A percentile compares a stretch with the other conserved stretches of the same genome.
phyloP scores from a whole-genome alignment of 2,797 vertebrate genomes.

The Hapalemur alaotrensis region DNA sequence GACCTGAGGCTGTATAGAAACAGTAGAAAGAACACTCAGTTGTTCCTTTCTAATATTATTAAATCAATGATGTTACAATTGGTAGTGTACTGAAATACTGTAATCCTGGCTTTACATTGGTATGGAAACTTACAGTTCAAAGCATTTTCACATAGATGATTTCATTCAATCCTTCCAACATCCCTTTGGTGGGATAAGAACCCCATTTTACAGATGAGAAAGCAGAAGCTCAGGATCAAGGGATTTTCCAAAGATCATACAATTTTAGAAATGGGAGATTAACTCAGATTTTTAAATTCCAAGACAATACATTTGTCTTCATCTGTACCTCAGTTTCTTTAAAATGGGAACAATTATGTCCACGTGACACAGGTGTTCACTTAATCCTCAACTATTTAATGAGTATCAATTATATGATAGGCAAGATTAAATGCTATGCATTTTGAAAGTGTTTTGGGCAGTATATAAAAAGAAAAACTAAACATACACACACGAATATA shows the following conservation, averaged over 20 bases:
- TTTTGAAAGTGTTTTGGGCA: neutral
- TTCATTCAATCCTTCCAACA: neutral
- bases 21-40: neutral
- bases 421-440: neutral
- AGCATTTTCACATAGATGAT: neutral
- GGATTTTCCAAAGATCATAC: neutral
- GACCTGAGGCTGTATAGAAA: neutral
- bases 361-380: neutral
- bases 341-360: neutral
- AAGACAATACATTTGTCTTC: neutral
- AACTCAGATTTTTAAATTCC: neutral
- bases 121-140: neutral
- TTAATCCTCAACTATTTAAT: slow-evolving; percentile 10
- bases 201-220: slow-evolving; percentile 16
- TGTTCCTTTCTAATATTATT: neutral
- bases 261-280: slow-evolving; percentile 24
- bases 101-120: neutral
- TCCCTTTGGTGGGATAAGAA: neutral
- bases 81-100: neutral
- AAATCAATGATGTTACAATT: neutral
- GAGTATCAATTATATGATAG: neutral
- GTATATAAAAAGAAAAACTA: neutral
- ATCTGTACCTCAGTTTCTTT: slow-evolving; percentile 26
- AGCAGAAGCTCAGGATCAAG: neutral
- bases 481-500: neutral